These are phyloP conservation scores for Aphaenogaster floridana DNA, from an alignment of 1,140 invertebrate species.

Conservation along the genomic window DNA sequence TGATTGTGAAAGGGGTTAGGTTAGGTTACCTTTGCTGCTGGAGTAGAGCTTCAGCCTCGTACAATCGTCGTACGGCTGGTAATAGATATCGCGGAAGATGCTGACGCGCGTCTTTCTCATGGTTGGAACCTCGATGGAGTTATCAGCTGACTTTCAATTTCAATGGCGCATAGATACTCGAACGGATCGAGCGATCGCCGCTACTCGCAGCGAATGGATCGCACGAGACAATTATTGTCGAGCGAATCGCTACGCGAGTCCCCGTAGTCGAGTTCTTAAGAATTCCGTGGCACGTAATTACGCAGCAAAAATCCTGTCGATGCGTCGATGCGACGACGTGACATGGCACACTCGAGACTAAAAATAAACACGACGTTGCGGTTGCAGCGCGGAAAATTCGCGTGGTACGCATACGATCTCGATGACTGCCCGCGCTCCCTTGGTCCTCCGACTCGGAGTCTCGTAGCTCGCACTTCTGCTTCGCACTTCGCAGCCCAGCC, in stretches of 20 bases:
- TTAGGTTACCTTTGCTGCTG: constrained; percentile 86
- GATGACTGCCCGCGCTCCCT: neutral
- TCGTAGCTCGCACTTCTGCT: no score
- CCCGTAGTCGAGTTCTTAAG: constrained; percentile 46
- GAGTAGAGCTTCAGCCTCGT: constrained; percentile 85
- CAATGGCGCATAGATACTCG: constrained; percentile 13
- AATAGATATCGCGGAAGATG: constrained; percentile 87
- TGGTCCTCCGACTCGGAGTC: neutral
- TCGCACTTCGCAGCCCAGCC: no score
- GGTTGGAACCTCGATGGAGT: constrained; percentile 28
- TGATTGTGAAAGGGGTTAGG: no score
- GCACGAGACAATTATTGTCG: constrained; percentile 51
- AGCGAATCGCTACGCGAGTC: neutral
- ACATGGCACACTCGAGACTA: constrained; percentile 77
- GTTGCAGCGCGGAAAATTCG: constrained; percentile 19
- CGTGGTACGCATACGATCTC: neutral
- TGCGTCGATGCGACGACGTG: constrained; percentile 64
- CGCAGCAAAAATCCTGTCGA: constrained; percentile 66
- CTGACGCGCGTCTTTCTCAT: constrained; percentile 83
- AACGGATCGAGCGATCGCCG: neutral
- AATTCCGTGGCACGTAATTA: constrained; percentile 59
- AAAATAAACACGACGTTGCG: constrained; percentile 73
- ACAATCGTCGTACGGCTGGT: constrained; percentile 86
- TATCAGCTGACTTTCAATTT: constrained; percentile 22
- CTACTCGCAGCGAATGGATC: constrained; percentile 44